phyloP scores from a whole-genome alignment of 1,140 invertebrate species.

The Periplaneta americana region DNA sequence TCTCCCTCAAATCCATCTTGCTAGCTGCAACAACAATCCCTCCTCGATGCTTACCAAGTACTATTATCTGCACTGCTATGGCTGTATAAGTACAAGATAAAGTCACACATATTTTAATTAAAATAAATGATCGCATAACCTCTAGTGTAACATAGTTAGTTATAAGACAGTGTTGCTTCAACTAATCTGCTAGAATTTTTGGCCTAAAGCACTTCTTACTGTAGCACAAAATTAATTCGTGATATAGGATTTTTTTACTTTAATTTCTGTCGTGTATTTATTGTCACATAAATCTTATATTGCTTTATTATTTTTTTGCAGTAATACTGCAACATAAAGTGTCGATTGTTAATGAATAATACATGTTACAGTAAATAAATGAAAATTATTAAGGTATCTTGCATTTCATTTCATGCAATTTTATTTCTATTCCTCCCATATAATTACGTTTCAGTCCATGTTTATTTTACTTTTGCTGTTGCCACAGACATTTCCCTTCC shows the following conservation, averaged over 20 bases:
- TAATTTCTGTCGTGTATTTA: not conserved
- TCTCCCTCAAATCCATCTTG: too few relatives aligned
- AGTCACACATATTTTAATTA: too few relatives aligned
- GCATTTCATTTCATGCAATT: too few relatives aligned
- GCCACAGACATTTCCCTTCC: too few relatives aligned
- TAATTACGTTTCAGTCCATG: too few relatives aligned
- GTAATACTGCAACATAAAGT: not conserved
- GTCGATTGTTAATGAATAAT: not conserved
- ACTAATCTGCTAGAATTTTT: not conserved
- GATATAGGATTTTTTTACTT: not conserved
- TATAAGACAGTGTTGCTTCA: not conserved
- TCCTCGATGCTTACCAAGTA: too few relatives aligned
- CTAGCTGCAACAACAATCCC: too few relatives aligned
- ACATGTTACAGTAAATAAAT: not conserved
- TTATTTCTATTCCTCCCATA: too few relatives aligned
- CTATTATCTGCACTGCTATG: too few relatives aligned
- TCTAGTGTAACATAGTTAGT: not conserved
- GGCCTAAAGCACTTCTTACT: not conserved
- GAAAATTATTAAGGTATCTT: not conserved
- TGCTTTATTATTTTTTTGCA: not conserved
- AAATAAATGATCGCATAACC: too few relatives aligned
- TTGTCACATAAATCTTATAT: not conserved
- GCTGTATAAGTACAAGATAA: too few relatives aligned
- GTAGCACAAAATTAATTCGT: not conserved
- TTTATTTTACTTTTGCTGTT: too few relatives aligned